Evolutionary conservation across 2,797 vertebrate species (phyloP).

Genomic region (Pterois miles): DNA sequence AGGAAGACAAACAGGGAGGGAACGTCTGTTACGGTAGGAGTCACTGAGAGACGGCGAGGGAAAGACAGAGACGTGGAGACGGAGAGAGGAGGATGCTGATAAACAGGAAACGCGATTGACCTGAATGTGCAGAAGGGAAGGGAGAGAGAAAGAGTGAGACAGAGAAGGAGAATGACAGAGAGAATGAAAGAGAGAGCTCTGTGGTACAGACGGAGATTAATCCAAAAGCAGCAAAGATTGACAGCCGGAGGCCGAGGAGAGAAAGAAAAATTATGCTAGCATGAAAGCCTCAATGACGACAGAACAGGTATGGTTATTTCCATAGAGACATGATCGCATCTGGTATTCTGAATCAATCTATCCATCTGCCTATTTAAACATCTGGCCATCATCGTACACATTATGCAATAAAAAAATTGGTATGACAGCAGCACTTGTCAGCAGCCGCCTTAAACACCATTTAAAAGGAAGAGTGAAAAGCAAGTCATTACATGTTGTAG

Average conservation of each 20-base stretch:
- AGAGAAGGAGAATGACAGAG: slow-evolving; percentile 36
- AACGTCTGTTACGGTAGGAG: slow-evolving; percentile 33
- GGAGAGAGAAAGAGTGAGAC: slow-evolving; percentile 16
- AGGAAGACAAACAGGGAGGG: slow-evolving; percentile 53
- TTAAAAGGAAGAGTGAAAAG: background rate
- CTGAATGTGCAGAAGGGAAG: slow-evolving; percentile 49
- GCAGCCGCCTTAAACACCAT: background rate
- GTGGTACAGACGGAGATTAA: slow-evolving; percentile 54
- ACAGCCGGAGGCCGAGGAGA: slow-evolving; percentile 21
- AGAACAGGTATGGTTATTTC: slow-evolving; percentile 15
- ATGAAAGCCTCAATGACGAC: slow-evolving; percentile 20
- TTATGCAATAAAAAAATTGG: background rate
- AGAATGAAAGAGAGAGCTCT: slow-evolving; percentile 54
- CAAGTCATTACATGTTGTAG: background rate
- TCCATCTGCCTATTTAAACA: background rate
- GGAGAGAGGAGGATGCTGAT: slow-evolving; percentile 57
- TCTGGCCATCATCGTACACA: background rate
- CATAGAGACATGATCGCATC: background rate
- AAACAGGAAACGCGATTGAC: slow-evolving; percentile 67
- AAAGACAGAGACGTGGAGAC: slow-evolving; percentile 34
- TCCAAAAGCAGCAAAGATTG: slow-evolving; percentile 51
- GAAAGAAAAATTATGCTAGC: slow-evolving; percentile 36
- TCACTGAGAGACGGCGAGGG: slow-evolving; percentile 39
- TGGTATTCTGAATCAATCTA: background rate
- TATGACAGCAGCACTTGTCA: no score